Evolutionary conservation across 1,140 invertebrate genomes (phyloP).

Genomic region (Drosophila funebris): DNA sequence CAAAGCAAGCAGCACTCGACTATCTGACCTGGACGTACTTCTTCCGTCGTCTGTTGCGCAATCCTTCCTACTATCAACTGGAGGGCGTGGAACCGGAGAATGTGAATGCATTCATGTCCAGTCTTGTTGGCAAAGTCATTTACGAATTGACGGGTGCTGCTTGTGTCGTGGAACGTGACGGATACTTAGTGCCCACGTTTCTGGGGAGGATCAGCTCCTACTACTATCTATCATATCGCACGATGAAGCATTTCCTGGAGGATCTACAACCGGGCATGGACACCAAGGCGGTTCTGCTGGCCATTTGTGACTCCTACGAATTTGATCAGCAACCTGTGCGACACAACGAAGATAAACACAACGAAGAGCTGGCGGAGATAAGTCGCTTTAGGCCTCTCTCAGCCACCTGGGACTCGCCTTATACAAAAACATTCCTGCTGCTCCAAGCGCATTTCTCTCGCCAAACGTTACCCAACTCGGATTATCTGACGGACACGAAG

Average conservation of each 20-base stretch:
- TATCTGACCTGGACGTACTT: constrained; percentile 99
- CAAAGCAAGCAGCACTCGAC: constrained; percentile 97
- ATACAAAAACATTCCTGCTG: constrained; percentile 97
- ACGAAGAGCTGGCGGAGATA: constrained; percentile 93
- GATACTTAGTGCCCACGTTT: constrained; percentile 90
- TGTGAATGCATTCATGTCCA: constrained; percentile 90
- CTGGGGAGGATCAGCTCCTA: constrained; percentile 97
- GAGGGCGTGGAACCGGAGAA: constrained; percentile 89
- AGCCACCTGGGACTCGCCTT: constrained; percentile 92
- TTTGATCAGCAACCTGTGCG: constrained; percentile 97
- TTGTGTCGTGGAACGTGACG: constrained; percentile 90
- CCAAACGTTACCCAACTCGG: constrained; percentile 92
- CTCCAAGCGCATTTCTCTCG: constrained; percentile 97
- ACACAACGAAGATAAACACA: constrained; percentile 98
- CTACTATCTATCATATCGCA: constrained; percentile 98
- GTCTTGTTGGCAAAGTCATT: constrained; percentile 91
- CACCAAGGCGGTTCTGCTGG: constrained; percentile 90
- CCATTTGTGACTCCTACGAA: constrained; percentile 94
- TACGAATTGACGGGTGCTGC: constrained; percentile 89
- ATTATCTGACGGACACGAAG: constrained; percentile 98
- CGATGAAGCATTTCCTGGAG: constrained; percentile 92
- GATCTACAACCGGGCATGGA: constrained; percentile 87
- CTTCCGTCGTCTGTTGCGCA: constrained; percentile 95
- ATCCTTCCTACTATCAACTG: constrained; percentile 96
- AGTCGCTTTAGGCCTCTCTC: constrained; percentile 90